Base-by-base conservation (phyloP, 2,888 invertebrate species). In the Drosophila greeni region DNA sequence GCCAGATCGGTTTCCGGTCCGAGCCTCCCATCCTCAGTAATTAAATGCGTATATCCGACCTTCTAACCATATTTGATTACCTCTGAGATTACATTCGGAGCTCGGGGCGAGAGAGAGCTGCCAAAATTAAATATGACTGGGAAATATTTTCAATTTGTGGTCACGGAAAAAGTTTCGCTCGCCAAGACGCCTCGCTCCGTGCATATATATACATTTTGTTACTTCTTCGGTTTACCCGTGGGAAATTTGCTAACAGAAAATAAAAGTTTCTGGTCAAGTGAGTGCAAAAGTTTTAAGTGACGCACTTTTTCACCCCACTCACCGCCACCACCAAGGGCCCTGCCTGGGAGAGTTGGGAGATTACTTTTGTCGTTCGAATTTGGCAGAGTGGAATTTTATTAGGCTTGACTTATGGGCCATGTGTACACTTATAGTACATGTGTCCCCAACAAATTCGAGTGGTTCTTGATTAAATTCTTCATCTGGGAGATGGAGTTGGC, bases 131-230 rank as follows among this genome's bases (percentile, higher is more conserved):
- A 85, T 81, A 81, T 81, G 84, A 78, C 82, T 81, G 76, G 70
- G 79, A 75, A 81, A 85, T 83, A 81, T 83, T 81, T 85, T 81
- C 81, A 85, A 81, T 83, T 81, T 81, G 85, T 82, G 85, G 84
- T 81, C 85, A 81, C 72, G 74, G 53, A 76, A 68, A 81, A 79
- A 67, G 64, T 70, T 67, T 62, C 16, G 31, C 26, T 37, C 39
- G 51, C 64, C 70, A 68, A 69, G 70, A 52, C 20, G 53, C 37
- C 43, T n/a, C 40, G 24, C 33, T 37, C n/a, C 31, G 36, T 43
- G 34, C 24, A 20, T 33, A 18, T 31, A 43, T 58, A 58, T 59
- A 64, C 59, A 65, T 72, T 73, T 66, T 68, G 78, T 69, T 64
- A 66, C 70, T 66, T 65, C 51, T 29, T 23, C 36, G 61, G 62